Percentiles rank a stretch among this genome's conserved stretches.
These are phyloP conservation scores for Nothura maculosa DNA, from an alignment of 2,797 vertebrate genomes.

Conservation along the genomic window DNA sequence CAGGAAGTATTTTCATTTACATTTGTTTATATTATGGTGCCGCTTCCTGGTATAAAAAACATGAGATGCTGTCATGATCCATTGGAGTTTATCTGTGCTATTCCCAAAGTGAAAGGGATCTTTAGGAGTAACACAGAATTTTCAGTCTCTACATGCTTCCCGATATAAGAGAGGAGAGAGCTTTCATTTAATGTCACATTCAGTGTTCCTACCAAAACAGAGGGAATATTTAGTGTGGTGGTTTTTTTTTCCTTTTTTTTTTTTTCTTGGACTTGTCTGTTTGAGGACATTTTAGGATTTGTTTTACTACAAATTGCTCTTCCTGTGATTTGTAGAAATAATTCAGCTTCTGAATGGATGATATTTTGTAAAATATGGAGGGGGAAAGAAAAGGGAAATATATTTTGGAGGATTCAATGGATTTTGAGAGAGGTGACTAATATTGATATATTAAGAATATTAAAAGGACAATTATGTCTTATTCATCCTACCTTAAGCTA, in stretches of 20 bases:
- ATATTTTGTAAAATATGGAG: not conserved
- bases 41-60: fast-evolving
- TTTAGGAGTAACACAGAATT: not conserved
- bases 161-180: fast-evolving
- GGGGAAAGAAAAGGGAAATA: not conserved
- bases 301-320: not conserved
- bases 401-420: conserved; percentile 7
- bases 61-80: fast-evolving
- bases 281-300: not conserved
- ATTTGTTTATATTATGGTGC: not conserved
- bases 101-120: not conserved
- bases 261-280: not conserved
- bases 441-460: not conserved
- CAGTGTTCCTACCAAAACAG: not conserved
- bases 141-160: fast-evolving
- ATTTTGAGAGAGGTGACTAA: conserved; percentile 14
- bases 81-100: fast-evolving
- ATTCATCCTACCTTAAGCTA: not conserved
- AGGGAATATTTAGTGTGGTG: conserved; percentile 3
- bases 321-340: not conserved
- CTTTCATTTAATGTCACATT: fast-evolving
- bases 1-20: not conserved
- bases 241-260: too few species aligned
- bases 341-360: not conserved
- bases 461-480: not conserved